phyloP scores from a whole-genome alignment of 2,113 vertebrate species.

The Pygoscelis antarcticus region DNA sequence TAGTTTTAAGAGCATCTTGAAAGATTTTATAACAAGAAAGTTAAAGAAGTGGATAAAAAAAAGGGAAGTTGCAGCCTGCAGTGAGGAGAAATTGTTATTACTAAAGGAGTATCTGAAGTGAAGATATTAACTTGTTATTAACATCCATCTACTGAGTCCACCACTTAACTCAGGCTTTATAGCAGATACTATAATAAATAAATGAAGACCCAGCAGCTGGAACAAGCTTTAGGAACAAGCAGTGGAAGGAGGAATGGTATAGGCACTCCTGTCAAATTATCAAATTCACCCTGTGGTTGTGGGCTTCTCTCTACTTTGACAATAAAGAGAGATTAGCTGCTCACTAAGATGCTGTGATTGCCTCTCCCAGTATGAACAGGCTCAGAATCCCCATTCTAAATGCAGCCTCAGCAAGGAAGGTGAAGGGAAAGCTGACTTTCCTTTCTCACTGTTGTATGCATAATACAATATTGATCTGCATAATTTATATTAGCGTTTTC shows the following conservation, averaged over 20 bases:
- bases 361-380: not conserved
- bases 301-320: not conserved
- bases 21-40: not conserved
- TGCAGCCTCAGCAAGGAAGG: not conserved
- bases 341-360: not conserved
- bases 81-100: not conserved
- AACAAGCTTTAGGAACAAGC: not conserved
- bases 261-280: not conserved
- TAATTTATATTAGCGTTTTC: not conserved
- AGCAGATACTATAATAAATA: not conserved
- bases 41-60: not conserved
- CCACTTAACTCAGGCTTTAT: not conserved
- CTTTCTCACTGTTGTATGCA: not conserved
- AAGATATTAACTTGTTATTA: not conserved
- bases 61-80: not conserved
- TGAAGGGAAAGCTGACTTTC: not conserved
- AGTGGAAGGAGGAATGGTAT: not conserved
- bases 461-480: not conserved
- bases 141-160: not conserved
- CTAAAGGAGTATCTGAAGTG: not conserved
- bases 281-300: not conserved
- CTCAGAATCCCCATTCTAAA: not conserved
- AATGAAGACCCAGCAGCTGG: not conserved
- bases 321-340: not conserved
- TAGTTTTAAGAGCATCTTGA: not conserved